Evolutionary conservation across 2,113 vertebrate genomes (phyloP).

Genomic region (Eublepharis macularius): DNA sequence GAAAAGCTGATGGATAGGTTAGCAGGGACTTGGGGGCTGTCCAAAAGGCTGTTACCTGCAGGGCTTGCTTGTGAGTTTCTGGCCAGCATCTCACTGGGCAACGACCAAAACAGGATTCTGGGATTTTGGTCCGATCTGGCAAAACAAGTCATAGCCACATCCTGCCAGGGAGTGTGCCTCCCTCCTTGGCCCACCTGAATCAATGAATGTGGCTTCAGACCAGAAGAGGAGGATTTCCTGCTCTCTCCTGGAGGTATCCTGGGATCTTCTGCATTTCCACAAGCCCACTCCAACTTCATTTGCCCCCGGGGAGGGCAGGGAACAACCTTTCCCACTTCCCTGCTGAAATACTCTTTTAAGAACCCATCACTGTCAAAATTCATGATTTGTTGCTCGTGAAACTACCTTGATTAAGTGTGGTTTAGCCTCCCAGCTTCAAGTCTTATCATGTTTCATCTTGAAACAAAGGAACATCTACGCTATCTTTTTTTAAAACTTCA

Average conservation of each 20-base stretch:
- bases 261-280: neutral
- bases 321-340: neutral
- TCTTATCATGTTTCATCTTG: conserved; percentile 29
- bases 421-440: conserved; percentile 5
- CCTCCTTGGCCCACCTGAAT: neutral
- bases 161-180: too few species aligned
- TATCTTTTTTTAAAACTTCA: neutral
- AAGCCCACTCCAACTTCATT: neutral
- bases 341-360: neutral
- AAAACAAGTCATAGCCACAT: neutral
- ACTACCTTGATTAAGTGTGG: neutral
- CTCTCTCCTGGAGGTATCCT: neutral
- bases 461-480: conserved; percentile 1
- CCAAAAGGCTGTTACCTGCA: too few species aligned
- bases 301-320: neutral
- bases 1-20: too few species aligned
- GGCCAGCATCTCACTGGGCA: too few species aligned
- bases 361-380: neutral
- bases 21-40: too few species aligned
- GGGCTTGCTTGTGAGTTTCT: too few species aligned
- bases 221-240: neutral
- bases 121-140: too few species aligned
- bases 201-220: too few species aligned
- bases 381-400: conserved; percentile 28
- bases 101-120: too few species aligned